Evolutionary conservation across 2,797 vertebrate genomes (phyloP), one percentile per base, ranked within the genome.

Genomic region (Peromyscus eremicus): DNA sequence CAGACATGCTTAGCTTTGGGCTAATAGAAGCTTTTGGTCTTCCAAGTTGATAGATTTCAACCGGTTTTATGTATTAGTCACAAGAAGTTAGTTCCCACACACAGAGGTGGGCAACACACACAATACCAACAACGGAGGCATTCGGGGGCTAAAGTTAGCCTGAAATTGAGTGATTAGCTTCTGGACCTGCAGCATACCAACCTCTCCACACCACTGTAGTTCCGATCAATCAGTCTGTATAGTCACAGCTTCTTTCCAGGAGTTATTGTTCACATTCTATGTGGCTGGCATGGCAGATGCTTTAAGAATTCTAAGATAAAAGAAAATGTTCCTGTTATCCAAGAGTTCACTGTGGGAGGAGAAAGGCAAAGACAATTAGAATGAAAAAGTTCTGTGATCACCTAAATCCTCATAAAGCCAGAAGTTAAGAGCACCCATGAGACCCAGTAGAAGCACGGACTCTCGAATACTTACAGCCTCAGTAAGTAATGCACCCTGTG

Each of bases 361-460:
- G 57, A 66, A 77, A 85, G 62, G 40, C 37, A 64, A 79, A 82
- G 46, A n/a, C 46, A 68, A 62, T 27, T 81, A n/a, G 12, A 62
- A 88, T n/a, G 57, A 40, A 19, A 23, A 94, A 70, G 23, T 34
- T 88, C 73, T 49, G 3, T 12, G 34, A 43, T 52, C 27, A 12
- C 37, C 25, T 8, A 62, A 89, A 43, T 66, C 14, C 43, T 76
- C 55, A 13, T 16, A 21, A 52, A 43, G 21, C 32, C 46, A 32
- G 55, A 32, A 40, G 70, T 57, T 55, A 85, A 62, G 94, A 84
- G 6, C 27, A 27, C 25, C 60, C 12, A 0, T 2, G 10, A 27
- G 34, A 37, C 43, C 62, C 52, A 5, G 4, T 1, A 12, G 21
- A 60, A 64, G 40, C 32, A 1, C 0, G 4, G 29, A 25, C 27